These are phyloP conservation scores for Cabera pusaria DNA, from an alignment of 2,888 invertebrate genomes.

Conservation along the genomic window DNA sequence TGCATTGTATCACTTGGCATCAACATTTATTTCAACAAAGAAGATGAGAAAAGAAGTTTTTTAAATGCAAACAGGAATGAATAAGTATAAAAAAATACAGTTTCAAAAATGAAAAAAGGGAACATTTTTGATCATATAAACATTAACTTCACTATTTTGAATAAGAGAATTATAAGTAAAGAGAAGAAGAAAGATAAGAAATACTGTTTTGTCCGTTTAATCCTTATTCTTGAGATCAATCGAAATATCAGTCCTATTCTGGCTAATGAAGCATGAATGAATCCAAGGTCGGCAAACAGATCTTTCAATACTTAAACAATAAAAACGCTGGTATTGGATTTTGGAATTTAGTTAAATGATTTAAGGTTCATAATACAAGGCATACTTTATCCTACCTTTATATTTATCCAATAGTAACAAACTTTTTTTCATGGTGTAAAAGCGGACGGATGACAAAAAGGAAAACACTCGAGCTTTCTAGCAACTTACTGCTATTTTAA, in stretches of 20 bases:
- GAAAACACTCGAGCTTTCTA: constrained; percentile 15
- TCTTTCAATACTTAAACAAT: neutral
- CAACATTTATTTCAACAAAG: constrained; percentile 5
- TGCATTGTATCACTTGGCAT: constrained; percentile 8
- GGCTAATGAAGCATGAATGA: constrained; percentile 4
- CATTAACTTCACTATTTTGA: no score
- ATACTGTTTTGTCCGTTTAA: constrained; percentile 28
- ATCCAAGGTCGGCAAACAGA: constrained; percentile 3
- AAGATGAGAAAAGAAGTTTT: constrained; percentile 29
- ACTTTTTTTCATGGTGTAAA: constrained; percentile 5
- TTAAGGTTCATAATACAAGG: no score
- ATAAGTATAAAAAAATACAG: no score
- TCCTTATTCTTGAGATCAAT: constrained; percentile 31
- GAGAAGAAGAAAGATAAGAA: no score
- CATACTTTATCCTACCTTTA: no score
- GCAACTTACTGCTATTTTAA: constrained; percentile 6
- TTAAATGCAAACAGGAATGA: constrained; percentile 65
- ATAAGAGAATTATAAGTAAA: no score
- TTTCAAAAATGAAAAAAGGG: no score
- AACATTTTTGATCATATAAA: no score
- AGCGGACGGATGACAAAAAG: constrained; percentile 21
- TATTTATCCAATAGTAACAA: no score
- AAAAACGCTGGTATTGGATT: no score
- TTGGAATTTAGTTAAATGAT: no score
- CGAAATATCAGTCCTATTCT: constrained; percentile 21